Base-by-base conservation (phyloP, 1,140 invertebrate species). In the Mylabris phalerata region DNA sequence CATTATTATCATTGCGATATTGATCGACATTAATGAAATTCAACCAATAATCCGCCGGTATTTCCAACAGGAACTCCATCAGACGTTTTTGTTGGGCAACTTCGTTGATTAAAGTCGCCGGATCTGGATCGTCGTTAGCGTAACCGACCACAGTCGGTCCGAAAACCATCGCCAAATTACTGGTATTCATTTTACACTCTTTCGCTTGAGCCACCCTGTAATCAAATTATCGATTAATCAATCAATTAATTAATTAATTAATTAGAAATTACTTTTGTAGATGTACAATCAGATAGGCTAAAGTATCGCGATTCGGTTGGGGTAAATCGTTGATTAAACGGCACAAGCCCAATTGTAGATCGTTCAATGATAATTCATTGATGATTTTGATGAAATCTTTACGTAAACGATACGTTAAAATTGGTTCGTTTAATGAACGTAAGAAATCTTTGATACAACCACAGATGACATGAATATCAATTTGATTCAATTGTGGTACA, bases 391-490 rank as follows among this genome's bases (percentile, higher is more conserved):
- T 82, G 75, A 96, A 95, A 62, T 90, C 86, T 1, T 76, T 73
- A 86, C 89, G 90, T 7, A 89, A 75, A 7, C 80, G 75, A 45
- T 80, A 79, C 1, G 91, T 89, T 11, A 95, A 82, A 3, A 98
- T 73, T 1, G 94, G 90, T 69, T 97, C 93, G 59, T 84, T 83
- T 10, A 95, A 73, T 4, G 79, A 80, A 11, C 89, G 80, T 13
- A 96, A 75, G 75, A 96, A 97, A 72, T 92, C 86, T 75, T 95
- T 96, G 0, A 96, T 75, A 51, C 85, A 88, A 10, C 90, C 87
- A 73, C 89, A 93, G 44, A 95, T 78, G 0, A 88, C 86, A 68
- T 93, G 81, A 32, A 94, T 82, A 64, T 95, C 92, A 9, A 81
- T 70, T 41, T 82, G 76, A 1, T 81, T 82, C 42, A 93, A 71